Evolutionary conservation across 2,113 vertebrate genomes (phyloP).

Genomic region (Microtus richardsoni): DNA sequence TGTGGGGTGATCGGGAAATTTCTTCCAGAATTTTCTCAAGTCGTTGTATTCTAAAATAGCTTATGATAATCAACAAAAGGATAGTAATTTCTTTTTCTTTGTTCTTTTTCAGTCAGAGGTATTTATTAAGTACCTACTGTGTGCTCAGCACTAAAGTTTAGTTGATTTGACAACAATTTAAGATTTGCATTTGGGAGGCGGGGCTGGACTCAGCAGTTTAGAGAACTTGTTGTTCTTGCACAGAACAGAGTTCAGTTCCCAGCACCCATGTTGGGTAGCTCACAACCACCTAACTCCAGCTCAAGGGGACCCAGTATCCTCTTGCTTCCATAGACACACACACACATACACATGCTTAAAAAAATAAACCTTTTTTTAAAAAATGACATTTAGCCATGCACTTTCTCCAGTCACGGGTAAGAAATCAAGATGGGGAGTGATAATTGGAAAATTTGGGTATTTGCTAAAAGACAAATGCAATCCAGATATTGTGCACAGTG

Average conservation of each 20-base stretch:
- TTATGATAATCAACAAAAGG: constrained; percentile 68
- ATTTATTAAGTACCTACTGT: constrained; percentile 81
- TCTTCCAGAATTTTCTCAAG: constrained; percentile 71
- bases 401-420: constrained; percentile 52
- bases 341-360: not conserved
- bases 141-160: constrained; percentile 75
- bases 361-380: not conserved
- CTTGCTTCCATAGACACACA: not conserved
- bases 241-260: not conserved
- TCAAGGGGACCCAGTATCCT: not conserved
- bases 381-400: constrained; percentile 51
- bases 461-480: constrained; percentile 61
- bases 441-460: constrained; percentile 60
- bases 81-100: constrained; percentile 66
- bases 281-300: not conserved
- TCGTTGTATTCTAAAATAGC: constrained; percentile 70
- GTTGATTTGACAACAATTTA: constrained; percentile 50
- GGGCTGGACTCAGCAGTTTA: not conserved
- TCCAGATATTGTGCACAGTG: constrained; percentile 70
- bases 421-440: constrained; percentile 34
- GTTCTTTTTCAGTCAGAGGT: constrained; percentile 69
- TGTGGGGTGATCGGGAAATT: constrained; percentile 59
- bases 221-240: not conserved
- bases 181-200: constrained; percentile 22
- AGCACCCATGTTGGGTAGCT: not conserved